phyloP scores from a whole-genome alignment of 1,140 invertebrate genomes.

The Meteorus sp. region DNA sequence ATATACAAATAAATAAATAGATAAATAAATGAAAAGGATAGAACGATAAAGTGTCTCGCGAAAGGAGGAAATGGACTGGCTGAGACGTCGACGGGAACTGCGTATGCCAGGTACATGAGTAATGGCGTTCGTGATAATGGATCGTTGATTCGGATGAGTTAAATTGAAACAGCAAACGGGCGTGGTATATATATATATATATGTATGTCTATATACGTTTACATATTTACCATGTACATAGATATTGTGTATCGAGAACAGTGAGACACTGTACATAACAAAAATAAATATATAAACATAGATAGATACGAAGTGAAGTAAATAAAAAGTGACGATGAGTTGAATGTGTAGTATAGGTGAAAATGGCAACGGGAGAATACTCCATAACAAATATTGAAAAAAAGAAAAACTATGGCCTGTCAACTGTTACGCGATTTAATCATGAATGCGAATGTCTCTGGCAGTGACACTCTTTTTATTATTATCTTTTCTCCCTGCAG shows the following conservation, averaged over 20 bases:
- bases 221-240: too few species aligned
- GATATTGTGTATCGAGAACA: too few species aligned
- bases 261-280: too few species aligned
- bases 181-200: slow-evolving; percentile 19
- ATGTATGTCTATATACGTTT: not conserved
- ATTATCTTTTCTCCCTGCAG: too few species aligned
- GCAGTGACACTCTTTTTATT: too few species aligned
- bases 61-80: slow-evolving; percentile 19
- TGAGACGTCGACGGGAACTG: slow-evolving; percentile 23
- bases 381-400: too few species aligned
- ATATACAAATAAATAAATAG: not conserved
- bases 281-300: too few species aligned
- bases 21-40: not conserved
- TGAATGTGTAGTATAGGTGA: too few species aligned
- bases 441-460: too few species aligned
- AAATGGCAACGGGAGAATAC: too few species aligned
- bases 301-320: not conserved
- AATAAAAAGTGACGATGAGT: not conserved
- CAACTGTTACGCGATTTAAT: too few species aligned
- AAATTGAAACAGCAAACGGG: slow-evolving; percentile 34
- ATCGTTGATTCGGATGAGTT: slow-evolving; percentile 34
- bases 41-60: slow-evolving; percentile 17
- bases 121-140: slow-evolving; percentile 34
- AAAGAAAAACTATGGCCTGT: too few species aligned
- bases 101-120: slow-evolving; percentile 31